A percentile compares a stretch with the other conserved stretches of the same genome.
Conservation (phyloP, 2,797 vertebrate species). For the Anguilla pacifica region DNA sequence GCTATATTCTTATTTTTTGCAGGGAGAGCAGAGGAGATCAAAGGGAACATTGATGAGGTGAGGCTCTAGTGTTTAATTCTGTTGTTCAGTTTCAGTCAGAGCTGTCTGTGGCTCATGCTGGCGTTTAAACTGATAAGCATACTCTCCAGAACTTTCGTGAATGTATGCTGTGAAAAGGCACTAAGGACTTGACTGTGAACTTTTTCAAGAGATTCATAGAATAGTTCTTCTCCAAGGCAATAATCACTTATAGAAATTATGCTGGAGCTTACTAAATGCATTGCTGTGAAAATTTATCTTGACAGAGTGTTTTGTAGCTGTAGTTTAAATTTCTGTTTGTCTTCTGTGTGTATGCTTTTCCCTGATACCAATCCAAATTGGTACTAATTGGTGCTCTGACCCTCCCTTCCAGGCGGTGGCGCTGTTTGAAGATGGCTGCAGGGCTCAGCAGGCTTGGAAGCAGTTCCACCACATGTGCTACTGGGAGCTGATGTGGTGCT, state of each 20-base stretch:
- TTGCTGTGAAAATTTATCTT: neutral
- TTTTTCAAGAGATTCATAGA: neutral
- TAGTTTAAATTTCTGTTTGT: neutral
- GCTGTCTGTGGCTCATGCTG: neutral
- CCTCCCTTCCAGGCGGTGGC: slow-evolving; percentile 72
- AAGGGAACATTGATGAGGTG: slow-evolving; percentile 87
- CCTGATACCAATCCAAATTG: neutral
- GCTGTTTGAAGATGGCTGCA: slow-evolving; percentile 85
- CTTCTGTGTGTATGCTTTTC: neutral
- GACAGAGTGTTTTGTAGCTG: neutral
- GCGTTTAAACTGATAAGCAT: neutral
- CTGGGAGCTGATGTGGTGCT: slow-evolving; percentile 97
- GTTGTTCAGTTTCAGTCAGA: neutral
- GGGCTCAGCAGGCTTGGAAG: slow-evolving; percentile 90
- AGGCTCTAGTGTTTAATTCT: slow-evolving; percentile 33
- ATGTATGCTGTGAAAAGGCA: neutral
- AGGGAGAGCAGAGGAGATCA: slow-evolving; percentile 84
- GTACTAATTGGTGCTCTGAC: neutral
- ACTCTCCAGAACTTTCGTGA: too few species aligned
- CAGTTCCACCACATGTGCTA: slow-evolving; percentile 97
- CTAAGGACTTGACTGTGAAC: neutral
- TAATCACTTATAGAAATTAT: neutral
- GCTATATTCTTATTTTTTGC: slow-evolving; percentile 95
- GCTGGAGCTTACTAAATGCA: neutral
- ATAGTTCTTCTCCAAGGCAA: neutral